These are phyloP conservation scores for Drosophila eohydei DNA, from an alignment of 2,888 invertebrate genomes.

Conservation along the genomic window DNA sequence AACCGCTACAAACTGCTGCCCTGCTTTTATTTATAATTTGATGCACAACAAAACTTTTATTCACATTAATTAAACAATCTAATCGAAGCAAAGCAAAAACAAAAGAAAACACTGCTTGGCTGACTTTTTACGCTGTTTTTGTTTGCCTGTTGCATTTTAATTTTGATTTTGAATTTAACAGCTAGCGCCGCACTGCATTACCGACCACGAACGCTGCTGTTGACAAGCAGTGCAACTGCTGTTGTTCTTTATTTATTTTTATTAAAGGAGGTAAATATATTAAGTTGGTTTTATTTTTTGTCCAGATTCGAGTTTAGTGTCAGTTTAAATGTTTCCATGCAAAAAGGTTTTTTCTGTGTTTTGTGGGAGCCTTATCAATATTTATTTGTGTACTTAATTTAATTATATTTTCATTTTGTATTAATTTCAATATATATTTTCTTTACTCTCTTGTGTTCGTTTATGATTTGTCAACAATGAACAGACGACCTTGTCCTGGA, in stretches of 20 bases:
- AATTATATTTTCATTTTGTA: conserved; percentile 45
- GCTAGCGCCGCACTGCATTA: conserved; percentile 52
- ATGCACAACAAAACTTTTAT: conserved; percentile 39
- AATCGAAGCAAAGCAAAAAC: conserved; percentile 66
- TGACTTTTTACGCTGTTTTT: conserved; percentile 28
- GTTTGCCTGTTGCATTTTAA: conserved; percentile 49
- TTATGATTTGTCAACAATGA: conserved; percentile 51
- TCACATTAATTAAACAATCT: conserved; percentile 47
- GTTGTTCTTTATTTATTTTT: conserved; percentile 34
- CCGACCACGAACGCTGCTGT: conserved; percentile 33
- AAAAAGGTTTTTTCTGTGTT: conserved; percentile 25
- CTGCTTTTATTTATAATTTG: conserved; percentile 60
- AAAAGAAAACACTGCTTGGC: conserved; percentile 39
- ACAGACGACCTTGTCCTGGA: conserved; percentile 96
- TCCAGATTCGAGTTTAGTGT: conserved; percentile 20
- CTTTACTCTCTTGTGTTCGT: conserved; percentile 39
- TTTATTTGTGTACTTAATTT: conserved; percentile 42
- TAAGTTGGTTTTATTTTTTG: conserved; percentile 10
- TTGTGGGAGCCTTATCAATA: conserved; percentile 36
- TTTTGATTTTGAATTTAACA: conserved; percentile 57
- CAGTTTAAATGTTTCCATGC: conserved; percentile 16
- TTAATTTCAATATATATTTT: conserved; percentile 55
- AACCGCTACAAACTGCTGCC: conserved; percentile 69
- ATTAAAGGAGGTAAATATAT: conserved; percentile 44
- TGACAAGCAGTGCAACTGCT: conserved; percentile 43